phyloP scores from a whole-genome alignment of 2,888 invertebrate genomes.

The Chloroclysta siterata region DNA sequence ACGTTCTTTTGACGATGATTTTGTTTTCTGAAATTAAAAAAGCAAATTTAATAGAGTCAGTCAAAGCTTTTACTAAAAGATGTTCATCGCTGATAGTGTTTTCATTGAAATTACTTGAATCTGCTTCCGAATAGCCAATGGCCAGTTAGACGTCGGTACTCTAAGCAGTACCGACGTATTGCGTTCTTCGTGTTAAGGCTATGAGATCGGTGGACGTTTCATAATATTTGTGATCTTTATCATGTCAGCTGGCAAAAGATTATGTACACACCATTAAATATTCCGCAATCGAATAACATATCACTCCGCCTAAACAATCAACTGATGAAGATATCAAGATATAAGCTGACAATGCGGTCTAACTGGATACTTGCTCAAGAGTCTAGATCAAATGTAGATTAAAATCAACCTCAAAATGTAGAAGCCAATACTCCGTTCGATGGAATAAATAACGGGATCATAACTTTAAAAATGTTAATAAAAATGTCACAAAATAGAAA shows the following conservation, averaged over 20 bases:
- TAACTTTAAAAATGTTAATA: background rate
- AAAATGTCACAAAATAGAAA: background rate
- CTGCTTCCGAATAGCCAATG: too few relatives aligned
- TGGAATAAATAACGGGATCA: constrained; percentile 21
- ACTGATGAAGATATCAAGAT: constrained; percentile 63
- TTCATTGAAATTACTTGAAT: background rate
- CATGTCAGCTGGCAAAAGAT: constrained; percentile 52
- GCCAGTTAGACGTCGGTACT: too few relatives aligned
- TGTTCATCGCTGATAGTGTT: background rate
- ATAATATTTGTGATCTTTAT: background rate
- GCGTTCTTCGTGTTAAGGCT: background rate
- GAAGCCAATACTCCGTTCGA: constrained; percentile 8
- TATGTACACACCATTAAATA: constrained; percentile 62
- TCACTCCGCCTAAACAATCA: constrained; percentile 50
- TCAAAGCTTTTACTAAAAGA: background rate
- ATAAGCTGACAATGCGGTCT: constrained; percentile 49
- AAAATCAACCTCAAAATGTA: constrained; percentile 13
- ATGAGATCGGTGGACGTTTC: background rate
- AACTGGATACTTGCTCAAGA: constrained; percentile 39
- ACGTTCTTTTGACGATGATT: background rate
- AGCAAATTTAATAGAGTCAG: background rate
- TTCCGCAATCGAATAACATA: constrained; percentile 56
- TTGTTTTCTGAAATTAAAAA: background rate
- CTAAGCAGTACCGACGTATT: background rate
- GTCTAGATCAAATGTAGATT: constrained; percentile 11